A percentile compares a stretch with the other conserved stretches of the same genome.
phyloP scores from a whole-genome alignment of 2,113 vertebrate species.

The Hemiscyllium ocellatum region DNA sequence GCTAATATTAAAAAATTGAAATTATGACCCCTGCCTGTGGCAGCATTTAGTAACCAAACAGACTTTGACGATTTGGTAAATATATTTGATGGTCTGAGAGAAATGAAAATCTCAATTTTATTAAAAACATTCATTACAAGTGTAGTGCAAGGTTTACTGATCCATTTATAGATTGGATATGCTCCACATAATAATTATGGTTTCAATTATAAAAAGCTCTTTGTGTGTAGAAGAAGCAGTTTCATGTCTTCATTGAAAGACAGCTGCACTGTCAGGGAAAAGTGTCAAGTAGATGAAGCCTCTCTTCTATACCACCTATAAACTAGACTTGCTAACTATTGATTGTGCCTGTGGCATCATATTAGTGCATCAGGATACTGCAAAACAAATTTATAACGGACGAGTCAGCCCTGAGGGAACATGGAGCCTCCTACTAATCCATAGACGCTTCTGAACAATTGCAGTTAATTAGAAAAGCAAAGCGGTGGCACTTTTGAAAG shows the following conservation, averaged over 20 bases:
- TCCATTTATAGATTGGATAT: background rate
- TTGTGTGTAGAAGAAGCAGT: background rate
- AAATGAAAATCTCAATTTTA: slow-evolving; percentile 29
- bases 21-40: slow-evolving; percentile 6
- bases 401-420: background rate
- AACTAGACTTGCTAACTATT: slow-evolving; percentile 16
- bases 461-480: slow-evolving; percentile 61
- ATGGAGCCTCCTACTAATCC: background rate
- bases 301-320: slow-evolving; percentile 3
- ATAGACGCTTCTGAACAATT: slow-evolving; percentile 42
- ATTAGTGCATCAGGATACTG: slow-evolving; percentile 30
- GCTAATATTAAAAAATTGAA: slow-evolving; percentile 35
- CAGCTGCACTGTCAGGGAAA: slow-evolving; percentile 6
- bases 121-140: slow-evolving; percentile 35
- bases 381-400: slow-evolving; percentile 30
- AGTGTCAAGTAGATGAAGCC: slow-evolving; percentile 14
- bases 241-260: slow-evolving; percentile 12
- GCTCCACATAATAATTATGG: slow-evolving; percentile 18
- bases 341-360: slow-evolving; percentile 28
- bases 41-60: slow-evolving; percentile 34
- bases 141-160: slow-evolving; percentile 11
- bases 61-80: slow-evolving; percentile 32
- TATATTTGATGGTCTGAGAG: slow-evolving; percentile 31
- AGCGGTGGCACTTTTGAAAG: slow-evolving; percentile 51
- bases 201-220: slow-evolving; percentile 31